Evolutionary conservation across 2,113 vertebrate species (phyloP).

Genomic region (Platycercus adscitus): DNA sequence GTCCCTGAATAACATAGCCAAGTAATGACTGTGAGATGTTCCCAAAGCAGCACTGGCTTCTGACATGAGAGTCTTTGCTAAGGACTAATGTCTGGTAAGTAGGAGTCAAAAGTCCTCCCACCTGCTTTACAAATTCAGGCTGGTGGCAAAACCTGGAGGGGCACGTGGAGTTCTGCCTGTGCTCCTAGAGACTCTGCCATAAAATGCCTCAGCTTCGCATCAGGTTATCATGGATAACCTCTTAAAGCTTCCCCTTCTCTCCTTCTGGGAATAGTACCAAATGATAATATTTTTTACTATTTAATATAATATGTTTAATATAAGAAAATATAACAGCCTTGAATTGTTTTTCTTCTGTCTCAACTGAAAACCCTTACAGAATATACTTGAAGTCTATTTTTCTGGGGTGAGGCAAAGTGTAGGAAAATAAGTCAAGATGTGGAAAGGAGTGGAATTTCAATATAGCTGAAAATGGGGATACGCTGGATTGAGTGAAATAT

Average conservation of each 20-base stretch:
- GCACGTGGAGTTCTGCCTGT: background rate
- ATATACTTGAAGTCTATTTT: background rate
- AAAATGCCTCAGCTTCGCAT: background rate
- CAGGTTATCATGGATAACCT: background rate
- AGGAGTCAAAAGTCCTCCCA: background rate
- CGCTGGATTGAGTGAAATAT: background rate
- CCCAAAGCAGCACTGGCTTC: background rate
- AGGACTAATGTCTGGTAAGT: background rate
- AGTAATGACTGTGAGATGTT: background rate
- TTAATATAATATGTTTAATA: background rate
- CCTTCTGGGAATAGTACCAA: background rate
- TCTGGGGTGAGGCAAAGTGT: background rate
- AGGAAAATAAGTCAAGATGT: background rate
- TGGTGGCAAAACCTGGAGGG: background rate
- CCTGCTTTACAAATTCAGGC: background rate
- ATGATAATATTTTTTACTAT: background rate
- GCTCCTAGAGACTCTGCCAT: background rate
- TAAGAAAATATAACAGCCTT: background rate
- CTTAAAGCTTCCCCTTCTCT: background rate
- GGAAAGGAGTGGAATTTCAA: background rate
- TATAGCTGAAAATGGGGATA: background rate
- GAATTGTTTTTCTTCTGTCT: background rate
- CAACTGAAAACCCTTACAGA: background rate
- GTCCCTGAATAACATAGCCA: background rate
- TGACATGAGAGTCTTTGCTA: background rate